Base-by-base conservation (phyloP, 2,113 vertebrate species). In the Pteropus alecto region DNA sequence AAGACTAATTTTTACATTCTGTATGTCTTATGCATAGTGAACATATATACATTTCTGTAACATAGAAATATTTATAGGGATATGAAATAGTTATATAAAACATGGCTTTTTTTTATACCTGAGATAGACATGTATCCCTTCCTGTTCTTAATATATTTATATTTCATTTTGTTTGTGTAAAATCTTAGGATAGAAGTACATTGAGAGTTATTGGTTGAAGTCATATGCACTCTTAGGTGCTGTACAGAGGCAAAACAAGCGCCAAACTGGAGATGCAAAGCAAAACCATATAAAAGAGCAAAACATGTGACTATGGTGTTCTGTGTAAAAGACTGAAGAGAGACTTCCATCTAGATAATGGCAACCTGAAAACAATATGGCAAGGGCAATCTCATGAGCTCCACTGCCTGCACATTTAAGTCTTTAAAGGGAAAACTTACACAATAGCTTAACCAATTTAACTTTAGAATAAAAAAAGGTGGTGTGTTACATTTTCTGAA, bases 241-340 rank as follows among this genome's bases (percentile, higher is more conserved):
- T 94, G 61, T 97, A 97, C 0, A 0, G 90, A 95, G 35, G 41
- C 35, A 93, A 94, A 95, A 77, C 63, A 97, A 87, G 63, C 61
- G 92, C 58, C 63, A 92, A 65, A 97, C 93, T 97, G 85, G 61
- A 97, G 98, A 98, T 93, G 79, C 95, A 98, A 95, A 97, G 91
- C 61, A 77, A 92, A 86, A 48, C 48, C 22, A 7, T 67, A 73
- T 51, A 56, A 89, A 84, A 96, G 96, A 96, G 54, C 65, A 88
- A 92, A 93, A 92, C 1, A 1, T 35, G 26, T 38, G 76, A 24
- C 93, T 97, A 97, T 88, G 96, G 63, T 58, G 51, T 67, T 54
- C 68, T 65, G 58, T 87, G 67, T 71, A 96, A 97, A 97, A 94
- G 84, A 91, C 41, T 90, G n/a, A n/a, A 97, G 97, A 97, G 86